A percentile compares a stretch with the other conserved stretches of the same genome.
phyloP scores from a whole-genome alignment of 2,797 vertebrate species.

The Rhabdophis nuchalis region DNA sequence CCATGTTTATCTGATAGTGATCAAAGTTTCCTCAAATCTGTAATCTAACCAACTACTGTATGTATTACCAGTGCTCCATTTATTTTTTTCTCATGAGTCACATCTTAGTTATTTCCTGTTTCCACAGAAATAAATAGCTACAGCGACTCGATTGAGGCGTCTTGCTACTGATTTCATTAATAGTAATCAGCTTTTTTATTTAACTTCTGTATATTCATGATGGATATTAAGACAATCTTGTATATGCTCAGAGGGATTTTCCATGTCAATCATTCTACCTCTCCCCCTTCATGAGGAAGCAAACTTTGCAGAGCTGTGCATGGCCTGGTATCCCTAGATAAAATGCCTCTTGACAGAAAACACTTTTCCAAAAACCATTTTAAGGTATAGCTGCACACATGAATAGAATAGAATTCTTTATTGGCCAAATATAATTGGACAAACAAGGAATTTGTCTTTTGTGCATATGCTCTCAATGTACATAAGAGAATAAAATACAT shows the following conservation, averaged over 20 bases:
- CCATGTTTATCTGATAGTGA: slow-evolving; percentile 14
- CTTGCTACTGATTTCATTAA: background rate
- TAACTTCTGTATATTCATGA: background rate
- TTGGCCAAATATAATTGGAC: no score
- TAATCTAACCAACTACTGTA: slow-evolving; percentile 19
- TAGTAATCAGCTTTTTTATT: background rate
- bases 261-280: background rate
- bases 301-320: background rate
- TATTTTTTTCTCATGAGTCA: slow-evolving; percentile 30
- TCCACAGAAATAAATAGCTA: slow-evolving; percentile 16
- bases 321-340: background rate
- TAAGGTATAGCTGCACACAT: background rate
- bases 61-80: slow-evolving; percentile 8
- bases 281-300: background rate
- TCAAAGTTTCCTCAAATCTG: slow-evolving; percentile 24
- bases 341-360: background rate
- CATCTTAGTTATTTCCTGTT: slow-evolving; percentile 37
- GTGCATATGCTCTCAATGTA: no score
- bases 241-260: background rate
- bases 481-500: no score
- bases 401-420: background rate
- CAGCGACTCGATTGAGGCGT: background rate
- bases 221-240: background rate
- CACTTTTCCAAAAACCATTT: background rate
- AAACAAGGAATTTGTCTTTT: no score